A percentile compares a stretch with the other conserved stretches of the same genome.
These are phyloP conservation scores for Chlorocebus sabaeus DNA, from an alignment of 2,113 vertebrate species.

Conservation along the genomic window DNA sequence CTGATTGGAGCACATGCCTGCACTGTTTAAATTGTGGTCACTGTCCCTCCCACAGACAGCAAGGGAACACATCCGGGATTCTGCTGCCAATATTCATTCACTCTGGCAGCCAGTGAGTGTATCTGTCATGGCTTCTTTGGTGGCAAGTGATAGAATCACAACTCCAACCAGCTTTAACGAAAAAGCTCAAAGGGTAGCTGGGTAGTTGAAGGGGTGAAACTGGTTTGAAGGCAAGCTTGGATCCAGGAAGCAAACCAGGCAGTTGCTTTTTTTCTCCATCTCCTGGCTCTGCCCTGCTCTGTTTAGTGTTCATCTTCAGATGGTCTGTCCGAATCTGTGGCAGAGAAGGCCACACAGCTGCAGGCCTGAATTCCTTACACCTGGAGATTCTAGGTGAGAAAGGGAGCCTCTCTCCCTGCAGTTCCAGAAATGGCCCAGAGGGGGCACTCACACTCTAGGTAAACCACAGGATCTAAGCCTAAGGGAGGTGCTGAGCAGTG, in stretches of 20 bases:
- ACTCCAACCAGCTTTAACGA: background rate
- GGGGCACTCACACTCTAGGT: background rate
- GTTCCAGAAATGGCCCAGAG: background rate
- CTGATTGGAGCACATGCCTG: background rate
- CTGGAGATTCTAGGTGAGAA: background rate
- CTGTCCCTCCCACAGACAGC: background rate
- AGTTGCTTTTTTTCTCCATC: background rate
- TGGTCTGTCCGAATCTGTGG: background rate
- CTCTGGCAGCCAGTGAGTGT: background rate
- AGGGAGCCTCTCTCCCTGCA: background rate
- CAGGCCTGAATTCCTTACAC: no score
- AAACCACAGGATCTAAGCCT: background rate
- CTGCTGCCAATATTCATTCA: background rate
- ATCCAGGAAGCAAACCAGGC: background rate
- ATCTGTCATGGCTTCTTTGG: background rate
- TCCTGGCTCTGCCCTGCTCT: background rate
- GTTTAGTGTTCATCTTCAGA: background rate
- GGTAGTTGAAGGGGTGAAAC: background rate
- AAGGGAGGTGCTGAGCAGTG: background rate
- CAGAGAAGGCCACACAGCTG: background rate
- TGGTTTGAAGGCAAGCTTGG: background rate
- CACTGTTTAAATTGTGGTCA: background rate
- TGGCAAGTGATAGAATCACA: background rate
- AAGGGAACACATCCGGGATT: accelerated
- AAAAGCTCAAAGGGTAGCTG: background rate